Conservation (phyloP, 2,888 invertebrate species). For the Chelonus formosanus region DNA sequence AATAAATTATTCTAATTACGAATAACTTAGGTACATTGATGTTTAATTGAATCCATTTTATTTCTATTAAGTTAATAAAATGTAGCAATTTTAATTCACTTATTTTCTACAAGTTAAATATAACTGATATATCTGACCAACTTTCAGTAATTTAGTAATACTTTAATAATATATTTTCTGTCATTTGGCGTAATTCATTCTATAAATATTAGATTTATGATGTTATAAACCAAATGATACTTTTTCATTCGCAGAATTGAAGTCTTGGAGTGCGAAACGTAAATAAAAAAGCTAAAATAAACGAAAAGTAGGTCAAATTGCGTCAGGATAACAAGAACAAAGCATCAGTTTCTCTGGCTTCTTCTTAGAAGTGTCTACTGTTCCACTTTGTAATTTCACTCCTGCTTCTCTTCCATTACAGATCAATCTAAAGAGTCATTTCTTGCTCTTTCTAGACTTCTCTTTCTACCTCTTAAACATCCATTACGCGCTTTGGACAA, state of each 20-base stretch:
- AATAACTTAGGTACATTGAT: no score
- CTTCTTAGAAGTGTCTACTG: slow-evolving; percentile 13
- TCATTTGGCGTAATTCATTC: no score
- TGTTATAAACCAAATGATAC: not conserved
- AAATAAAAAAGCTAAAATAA: not conserved
- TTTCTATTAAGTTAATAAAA: no score
- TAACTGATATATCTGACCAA: no score
- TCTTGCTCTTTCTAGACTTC: not conserved
- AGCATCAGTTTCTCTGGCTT: slow-evolving; percentile 10
- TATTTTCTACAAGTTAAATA: no score
- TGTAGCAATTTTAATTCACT: no score
- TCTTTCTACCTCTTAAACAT: not conserved
- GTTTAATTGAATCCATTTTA: no score
- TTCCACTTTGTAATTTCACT: slow-evolving; percentile 16
- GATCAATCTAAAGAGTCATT: slow-evolving; percentile 21
- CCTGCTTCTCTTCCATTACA: slow-evolving; percentile 13
- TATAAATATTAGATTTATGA: no score
- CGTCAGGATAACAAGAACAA: slow-evolving; percentile 12
- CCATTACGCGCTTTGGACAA: slow-evolving; percentile 14
- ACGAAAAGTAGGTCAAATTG: slow-evolving; percentile 12
- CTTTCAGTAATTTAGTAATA: no score
- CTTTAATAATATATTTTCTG: no score
- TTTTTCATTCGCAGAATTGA: slow-evolving; percentile 1
- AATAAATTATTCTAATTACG: no score
- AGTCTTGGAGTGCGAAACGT: not conserved